Evolutionary conservation across 2,113 vertebrate species (phyloP).

Genomic region (Gyps fulvus): DNA sequence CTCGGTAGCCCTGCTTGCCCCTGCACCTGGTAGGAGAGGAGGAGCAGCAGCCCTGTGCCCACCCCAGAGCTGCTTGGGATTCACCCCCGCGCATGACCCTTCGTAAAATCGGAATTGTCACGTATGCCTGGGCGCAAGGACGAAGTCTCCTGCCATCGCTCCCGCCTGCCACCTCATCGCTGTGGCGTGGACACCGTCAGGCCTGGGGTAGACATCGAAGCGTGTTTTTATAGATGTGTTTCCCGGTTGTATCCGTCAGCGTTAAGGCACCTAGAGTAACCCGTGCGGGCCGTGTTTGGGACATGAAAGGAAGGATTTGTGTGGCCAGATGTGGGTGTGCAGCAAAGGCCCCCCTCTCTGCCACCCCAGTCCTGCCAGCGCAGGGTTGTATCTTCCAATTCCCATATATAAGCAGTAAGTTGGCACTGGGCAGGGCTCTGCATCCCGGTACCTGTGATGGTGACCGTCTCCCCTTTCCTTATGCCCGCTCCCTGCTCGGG

Average conservation of each 20-base stretch:
- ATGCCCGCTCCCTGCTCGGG: too few relatives aligned
- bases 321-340: neutral
- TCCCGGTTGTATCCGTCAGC: neutral
- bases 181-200: too few relatives aligned
- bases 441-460: too few relatives aligned
- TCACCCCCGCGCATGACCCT: fast-evolving
- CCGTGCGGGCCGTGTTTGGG: fast-evolving
- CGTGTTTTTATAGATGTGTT: fast-evolving
- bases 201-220: neutral
- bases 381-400: neutral
- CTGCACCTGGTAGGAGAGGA: neutral
- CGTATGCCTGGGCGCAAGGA: fast-evolving
- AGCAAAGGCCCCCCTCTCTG: too few relatives aligned
- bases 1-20: neutral
- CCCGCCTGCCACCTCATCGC: fast-evolving
- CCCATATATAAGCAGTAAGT: neutral
- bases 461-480: neutral
- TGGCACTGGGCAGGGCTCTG: neutral
- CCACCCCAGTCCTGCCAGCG: neutral
- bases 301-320: neutral
- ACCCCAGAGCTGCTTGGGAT: neutral
- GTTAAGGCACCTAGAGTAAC: neutral
- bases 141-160: fast-evolving
- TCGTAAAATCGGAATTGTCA: neutral
- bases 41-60: neutral